phyloP scores from a whole-genome alignment of 2,888 invertebrate genomes.

The Apotomis capreana region DNA sequence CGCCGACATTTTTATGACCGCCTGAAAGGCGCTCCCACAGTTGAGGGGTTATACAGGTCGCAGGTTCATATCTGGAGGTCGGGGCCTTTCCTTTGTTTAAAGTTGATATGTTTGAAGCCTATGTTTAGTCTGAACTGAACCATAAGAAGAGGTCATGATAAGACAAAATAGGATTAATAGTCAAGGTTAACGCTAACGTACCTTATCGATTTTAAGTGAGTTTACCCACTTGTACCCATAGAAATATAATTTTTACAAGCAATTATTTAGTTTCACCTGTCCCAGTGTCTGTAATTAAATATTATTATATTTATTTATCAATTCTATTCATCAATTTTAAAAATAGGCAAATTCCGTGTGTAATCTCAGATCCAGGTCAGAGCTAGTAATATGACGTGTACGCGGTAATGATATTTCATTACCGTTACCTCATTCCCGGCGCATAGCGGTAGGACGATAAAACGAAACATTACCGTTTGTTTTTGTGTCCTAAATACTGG shows the following conservation, averaged over 20 bases:
- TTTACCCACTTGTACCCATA: too few relatives aligned
- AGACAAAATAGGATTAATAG: background rate
- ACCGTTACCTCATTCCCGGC: constrained; percentile 18
- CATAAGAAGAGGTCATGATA: constrained; percentile 12
- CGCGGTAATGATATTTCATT: constrained; percentile 28
- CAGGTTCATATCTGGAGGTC: constrained; percentile 20
- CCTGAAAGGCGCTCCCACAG: too few relatives aligned
- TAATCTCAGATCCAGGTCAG: constrained; percentile 15
- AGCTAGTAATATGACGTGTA: constrained; percentile 14
- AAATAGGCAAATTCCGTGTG: constrained; percentile 3
- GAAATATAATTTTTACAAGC: too few relatives aligned
- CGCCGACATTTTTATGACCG: too few relatives aligned
- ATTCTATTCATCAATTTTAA: too few relatives aligned
- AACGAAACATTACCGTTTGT: constrained; percentile 20
- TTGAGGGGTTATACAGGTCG: constrained; percentile 32
- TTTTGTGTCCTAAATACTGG: constrained; percentile 26
- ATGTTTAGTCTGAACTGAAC: constrained; percentile 5
- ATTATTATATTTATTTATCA: too few relatives aligned
- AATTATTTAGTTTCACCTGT: too few relatives aligned
- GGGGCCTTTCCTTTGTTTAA: constrained; percentile 29
- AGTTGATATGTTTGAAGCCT: constrained; percentile 17
- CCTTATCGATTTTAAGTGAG: too few relatives aligned
- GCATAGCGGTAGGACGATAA: constrained; percentile 20
- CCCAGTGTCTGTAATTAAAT: too few relatives aligned
- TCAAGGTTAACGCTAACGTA: background rate